Evolutionary conservation across 2,888 invertebrate genomes (phyloP).

Genomic region (Synergus umbraculus): DNA sequence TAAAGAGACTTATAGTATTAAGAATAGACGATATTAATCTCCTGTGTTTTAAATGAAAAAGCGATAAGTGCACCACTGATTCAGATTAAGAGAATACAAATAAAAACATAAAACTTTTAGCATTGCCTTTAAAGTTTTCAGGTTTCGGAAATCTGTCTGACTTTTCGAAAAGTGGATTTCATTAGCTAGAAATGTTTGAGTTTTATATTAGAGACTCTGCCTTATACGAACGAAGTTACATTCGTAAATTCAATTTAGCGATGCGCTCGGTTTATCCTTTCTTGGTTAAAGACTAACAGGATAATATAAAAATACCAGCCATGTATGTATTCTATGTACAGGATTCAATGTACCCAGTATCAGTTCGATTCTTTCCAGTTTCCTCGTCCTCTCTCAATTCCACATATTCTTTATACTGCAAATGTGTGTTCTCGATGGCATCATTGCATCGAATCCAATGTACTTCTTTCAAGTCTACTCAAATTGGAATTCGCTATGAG

Average conservation of each 20-base stretch:
- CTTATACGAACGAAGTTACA: not conserved
- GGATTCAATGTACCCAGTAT: conserved; percentile 17
- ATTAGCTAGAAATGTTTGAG: not conserved
- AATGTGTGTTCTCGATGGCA: conserved; percentile 23
- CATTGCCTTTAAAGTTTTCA: no score
- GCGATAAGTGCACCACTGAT: no score
- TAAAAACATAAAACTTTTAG: no score
- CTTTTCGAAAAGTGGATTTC: not conserved
- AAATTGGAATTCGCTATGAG: conserved; percentile 11
- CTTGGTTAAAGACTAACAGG: conserved; percentile 14
- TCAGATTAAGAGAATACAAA: no score
- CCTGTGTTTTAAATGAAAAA: not conserved
- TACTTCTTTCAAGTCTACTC: not conserved
- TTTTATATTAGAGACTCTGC: not conserved
- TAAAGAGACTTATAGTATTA: not conserved
- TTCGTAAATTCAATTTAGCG: conserved; percentile 6
- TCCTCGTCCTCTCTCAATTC: conserved; percentile 1
- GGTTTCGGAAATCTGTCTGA: no score
- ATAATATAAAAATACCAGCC: not conserved
- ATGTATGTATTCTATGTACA: conserved; percentile 14
- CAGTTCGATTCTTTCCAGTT: conserved; percentile 22
- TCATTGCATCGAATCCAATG: conserved; percentile 20
- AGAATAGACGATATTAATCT: not conserved
- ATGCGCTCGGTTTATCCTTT: conserved; percentile 18
- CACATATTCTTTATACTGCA: conserved; percentile 23